Conservation (phyloP, 2,797 vertebrate genomes). For the Potorous gilbertii region DNA sequence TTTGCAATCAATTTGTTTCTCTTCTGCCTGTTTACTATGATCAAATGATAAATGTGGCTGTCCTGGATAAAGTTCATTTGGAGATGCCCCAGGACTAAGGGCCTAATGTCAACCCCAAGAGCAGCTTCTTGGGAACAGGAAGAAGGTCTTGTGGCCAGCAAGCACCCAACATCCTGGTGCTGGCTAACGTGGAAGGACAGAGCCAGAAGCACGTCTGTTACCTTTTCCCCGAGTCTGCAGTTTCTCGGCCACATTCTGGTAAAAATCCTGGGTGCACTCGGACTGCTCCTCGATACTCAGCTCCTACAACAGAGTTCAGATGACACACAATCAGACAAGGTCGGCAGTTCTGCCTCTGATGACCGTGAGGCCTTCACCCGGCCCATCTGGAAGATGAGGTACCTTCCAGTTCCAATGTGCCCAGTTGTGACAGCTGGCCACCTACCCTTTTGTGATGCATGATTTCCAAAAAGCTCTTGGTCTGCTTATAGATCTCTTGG, state of each 20-base stretch:
- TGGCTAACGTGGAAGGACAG: neutral
- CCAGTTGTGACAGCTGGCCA: conserved; percentile 37
- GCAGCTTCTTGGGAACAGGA: neutral
- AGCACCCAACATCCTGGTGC: neutral
- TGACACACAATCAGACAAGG: neutral
- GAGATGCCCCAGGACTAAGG: neutral
- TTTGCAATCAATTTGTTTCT: neutral
- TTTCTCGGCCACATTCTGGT: conserved; percentile 94
- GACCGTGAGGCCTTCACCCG: neutral
- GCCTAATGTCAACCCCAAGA: neutral
- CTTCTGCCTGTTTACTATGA: neutral
- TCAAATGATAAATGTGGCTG: neutral
- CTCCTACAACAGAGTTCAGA: conserved; percentile 86
- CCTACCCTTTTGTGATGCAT: conserved; percentile 95
- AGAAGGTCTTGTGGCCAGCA: neutral
- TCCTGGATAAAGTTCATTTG: neutral
- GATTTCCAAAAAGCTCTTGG: conserved; percentile 90
- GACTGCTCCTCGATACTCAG: conserved; percentile 94
- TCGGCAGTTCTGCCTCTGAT: neutral
- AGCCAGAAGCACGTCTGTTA: conserved; percentile 68
- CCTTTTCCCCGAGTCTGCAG: conserved; percentile 95
- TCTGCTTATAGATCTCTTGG: conserved; percentile 95
- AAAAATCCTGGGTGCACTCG: conserved; percentile 97
- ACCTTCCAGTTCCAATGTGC: conserved; percentile 47
- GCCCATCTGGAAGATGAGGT: conserved; percentile 48